Evolutionary conservation across 2,113 vertebrate species (phyloP).

Genomic region (Laterallus jamaicensis): DNA sequence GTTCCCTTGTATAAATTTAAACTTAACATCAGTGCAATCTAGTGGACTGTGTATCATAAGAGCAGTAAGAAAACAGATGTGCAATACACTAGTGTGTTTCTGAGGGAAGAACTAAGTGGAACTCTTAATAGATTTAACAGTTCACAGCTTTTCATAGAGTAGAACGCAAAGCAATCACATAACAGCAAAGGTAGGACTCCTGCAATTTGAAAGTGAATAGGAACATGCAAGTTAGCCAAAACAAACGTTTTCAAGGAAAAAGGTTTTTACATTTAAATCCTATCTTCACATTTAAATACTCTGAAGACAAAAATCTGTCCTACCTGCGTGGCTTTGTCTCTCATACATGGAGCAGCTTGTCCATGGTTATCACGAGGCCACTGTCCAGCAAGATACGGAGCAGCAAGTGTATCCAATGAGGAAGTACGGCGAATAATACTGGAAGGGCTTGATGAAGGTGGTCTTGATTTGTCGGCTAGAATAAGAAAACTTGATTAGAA

Average conservation of each 20-base stretch:
- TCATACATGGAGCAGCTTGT: conserved; percentile 90
- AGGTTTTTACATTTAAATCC: background rate
- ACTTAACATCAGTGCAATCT: background rate
- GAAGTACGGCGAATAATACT: conserved; percentile 87
- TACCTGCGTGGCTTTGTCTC: conserved; percentile 97
- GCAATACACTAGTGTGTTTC: background rate
- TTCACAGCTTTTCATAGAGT: background rate
- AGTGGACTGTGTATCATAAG: background rate
- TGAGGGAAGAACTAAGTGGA: background rate
- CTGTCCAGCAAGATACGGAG: conserved; percentile 92
- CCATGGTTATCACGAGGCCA: conserved; percentile 95
- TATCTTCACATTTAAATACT: background rate
- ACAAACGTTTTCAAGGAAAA: background rate
- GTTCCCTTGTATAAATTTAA: background rate
- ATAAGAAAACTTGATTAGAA: conserved; percentile 18
- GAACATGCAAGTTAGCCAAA: background rate
- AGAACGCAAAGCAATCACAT: background rate
- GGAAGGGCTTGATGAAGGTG: conserved; percentile 78
- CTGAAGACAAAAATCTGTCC: background rate
- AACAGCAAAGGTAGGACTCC: background rate
- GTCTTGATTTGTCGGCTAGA: conserved; percentile 76
- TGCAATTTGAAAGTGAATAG: background rate
- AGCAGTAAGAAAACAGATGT: background rate
- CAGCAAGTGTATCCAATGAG: conserved; percentile 89
- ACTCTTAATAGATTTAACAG: background rate